Evolutionary conservation across 92 coral and sea anemone genomes (phyloP).

Genomic region (Umimayanthus chanpuru): DNA sequence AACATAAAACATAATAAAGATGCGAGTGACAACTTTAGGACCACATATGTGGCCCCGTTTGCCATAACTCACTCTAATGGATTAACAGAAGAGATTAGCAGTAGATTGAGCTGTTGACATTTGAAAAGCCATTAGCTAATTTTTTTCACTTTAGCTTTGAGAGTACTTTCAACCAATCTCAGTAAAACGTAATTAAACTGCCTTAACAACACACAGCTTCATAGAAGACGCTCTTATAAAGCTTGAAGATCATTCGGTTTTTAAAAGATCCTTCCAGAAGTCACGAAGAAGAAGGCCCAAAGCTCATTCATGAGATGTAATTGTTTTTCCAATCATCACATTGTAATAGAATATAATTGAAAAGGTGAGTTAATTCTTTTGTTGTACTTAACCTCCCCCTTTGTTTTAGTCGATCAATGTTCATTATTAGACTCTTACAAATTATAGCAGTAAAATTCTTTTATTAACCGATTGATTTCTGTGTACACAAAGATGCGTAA

Average conservation of each 20-base stretch:
- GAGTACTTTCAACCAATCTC: not conserved
- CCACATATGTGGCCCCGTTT: not conserved
- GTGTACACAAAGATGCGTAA: slow-evolving; percentile 26
- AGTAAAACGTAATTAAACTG: not conserved
- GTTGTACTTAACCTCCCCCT: slow-evolving; percentile 35
- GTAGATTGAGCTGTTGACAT: slow-evolving; percentile 34
- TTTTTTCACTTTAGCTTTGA: not conserved
- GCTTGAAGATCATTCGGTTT: not conserved
- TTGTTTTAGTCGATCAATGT: slow-evolving; percentile 3
- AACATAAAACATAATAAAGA: not conserved
- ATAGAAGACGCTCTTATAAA: too few relatives aligned
- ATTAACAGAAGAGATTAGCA: slow-evolving; percentile 38
- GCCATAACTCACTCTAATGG: not conserved
- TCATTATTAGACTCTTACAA: slow-evolving; percentile 35
- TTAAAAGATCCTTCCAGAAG: not conserved
- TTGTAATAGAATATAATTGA: slow-evolving; percentile 40
- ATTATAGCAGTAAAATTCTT: slow-evolving; percentile 32
- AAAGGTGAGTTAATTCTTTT: slow-evolving; percentile 37
- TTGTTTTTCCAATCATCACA: slow-evolving; percentile 21
- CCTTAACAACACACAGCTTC: not conserved
- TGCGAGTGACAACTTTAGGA: not conserved
- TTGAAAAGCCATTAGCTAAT: slow-evolving; percentile 30
- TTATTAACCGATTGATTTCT: slow-evolving; percentile 10
- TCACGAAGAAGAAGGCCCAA: not conserved
- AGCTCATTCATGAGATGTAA: not conserved